Base-by-base conservation (phyloP, 2,888 invertebrate genomes). In the Pseudeuparius sepicola region DNA sequence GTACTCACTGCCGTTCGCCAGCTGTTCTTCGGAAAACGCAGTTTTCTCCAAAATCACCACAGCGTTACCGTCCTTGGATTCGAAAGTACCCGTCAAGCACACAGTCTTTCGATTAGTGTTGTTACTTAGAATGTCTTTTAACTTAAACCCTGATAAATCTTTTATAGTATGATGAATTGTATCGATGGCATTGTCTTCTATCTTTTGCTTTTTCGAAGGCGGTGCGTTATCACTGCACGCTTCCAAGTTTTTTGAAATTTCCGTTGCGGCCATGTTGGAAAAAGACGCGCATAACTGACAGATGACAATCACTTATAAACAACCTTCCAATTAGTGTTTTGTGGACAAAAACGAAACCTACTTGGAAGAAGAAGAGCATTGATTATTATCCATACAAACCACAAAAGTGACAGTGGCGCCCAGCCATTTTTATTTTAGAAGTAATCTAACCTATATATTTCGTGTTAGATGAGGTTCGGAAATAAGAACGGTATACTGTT, bases 11-110 rank as follows among this genome's bases (percentile, higher is more conserved):
- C 61, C 55, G 9, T 60, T 54, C 14, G 64, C 65, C 31, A 81
- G 63, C 47, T 71, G 66, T 27, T 77, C 71, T 42, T 75, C 74
- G 23, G 73, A 72, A 56, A 90, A 88, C 25, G 79, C 78, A 54
- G 78, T 78, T 61, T 89, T 90, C 56, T 90, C 88, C 24, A 90
- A 66, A 45, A 87, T 59, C 36, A 90, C 64, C 42, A 90, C 66
- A 11, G 81, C 87, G 42, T 70, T 65, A 48, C 71, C 73, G 50
- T 68, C 67, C 55, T 66, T 65, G 39, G 71, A 70, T 39, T 65
- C 61, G 49, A 86, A 83, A 42, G 63, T 70, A 11, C 87, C 88
- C 47, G 77, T 70, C 25, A 85, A 57, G 59, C 71, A 76, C 50
- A 83, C 70, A 4, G 70, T 68, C 67, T 88, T 88, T 23, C 75